phyloP scores from a whole-genome alignment of 2,113 vertebrate species.

The Neoarius graeffei region DNA sequence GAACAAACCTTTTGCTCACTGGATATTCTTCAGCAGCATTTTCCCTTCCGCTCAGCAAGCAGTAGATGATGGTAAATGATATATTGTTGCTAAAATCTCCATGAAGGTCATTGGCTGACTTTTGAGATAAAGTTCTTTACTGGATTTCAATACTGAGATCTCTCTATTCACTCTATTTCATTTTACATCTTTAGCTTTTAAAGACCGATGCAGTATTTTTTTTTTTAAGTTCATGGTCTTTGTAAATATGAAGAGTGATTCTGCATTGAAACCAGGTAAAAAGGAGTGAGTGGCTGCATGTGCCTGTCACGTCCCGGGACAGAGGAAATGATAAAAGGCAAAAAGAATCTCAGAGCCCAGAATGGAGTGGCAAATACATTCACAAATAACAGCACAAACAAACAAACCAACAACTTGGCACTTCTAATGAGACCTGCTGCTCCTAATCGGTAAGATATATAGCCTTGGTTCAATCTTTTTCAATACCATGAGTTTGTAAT shows the following conservation, averaged over 20 bases:
- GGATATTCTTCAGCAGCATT: neutral
- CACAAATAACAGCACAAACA: constrained; percentile 30
- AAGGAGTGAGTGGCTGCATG: constrained; percentile 16
- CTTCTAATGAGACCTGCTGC: constrained; percentile 33
- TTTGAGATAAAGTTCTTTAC: neutral
- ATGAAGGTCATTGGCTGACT: neutral
- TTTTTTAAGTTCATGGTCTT: neutral
- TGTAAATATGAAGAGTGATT: constrained; percentile 10
- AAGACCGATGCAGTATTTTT: neutral
- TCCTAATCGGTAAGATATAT: constrained; percentile 45
- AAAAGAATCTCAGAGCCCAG: constrained; percentile 33
- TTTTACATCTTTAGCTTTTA: neutral
- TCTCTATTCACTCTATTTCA: neutral
- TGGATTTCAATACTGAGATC: neutral
- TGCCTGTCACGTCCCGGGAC: neutral
- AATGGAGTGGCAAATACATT: constrained; percentile 34
- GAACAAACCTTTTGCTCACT: neutral
- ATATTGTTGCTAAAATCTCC: neutral
- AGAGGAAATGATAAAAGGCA: constrained; percentile 49
- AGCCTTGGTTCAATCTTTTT: neutral
- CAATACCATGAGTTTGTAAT: neutral
- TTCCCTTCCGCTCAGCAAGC: neutral
- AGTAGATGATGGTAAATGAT: neutral
- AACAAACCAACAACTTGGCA: constrained; percentile 42
- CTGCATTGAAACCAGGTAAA: neutral